Conservation (phyloP, 1,140 invertebrate species). For the Hermetia illucens region DNA sequence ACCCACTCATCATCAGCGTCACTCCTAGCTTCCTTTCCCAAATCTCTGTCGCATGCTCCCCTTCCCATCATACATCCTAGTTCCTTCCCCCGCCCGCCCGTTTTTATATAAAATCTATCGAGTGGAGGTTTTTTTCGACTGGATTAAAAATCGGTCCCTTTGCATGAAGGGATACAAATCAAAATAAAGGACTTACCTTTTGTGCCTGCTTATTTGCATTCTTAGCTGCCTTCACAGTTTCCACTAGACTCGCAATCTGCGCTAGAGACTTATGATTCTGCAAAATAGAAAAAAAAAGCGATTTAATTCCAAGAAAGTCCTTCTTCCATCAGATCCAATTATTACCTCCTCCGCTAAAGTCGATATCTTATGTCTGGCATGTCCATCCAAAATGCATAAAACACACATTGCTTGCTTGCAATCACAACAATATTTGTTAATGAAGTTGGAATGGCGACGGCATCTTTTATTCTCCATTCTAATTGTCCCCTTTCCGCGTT, state of each 20-base stretch:
- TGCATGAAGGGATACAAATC: too few species aligned
- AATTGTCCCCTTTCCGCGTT: background rate
- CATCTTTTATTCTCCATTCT: background rate
- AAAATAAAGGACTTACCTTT: slow-evolving; percentile 11
- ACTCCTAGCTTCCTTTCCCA: too few species aligned
- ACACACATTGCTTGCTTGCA: slow-evolving; percentile 6
- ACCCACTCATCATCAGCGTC: too few species aligned
- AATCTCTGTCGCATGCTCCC: too few species aligned
- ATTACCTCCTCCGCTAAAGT: slow-evolving; percentile 5
- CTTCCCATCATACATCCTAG: too few species aligned
- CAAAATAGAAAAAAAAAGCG: background rate
- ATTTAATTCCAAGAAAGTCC: background rate
- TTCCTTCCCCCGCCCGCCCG: too few species aligned
- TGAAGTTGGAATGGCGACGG: too few species aligned
- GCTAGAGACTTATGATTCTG: slow-evolving; percentile 7
- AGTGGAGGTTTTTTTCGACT: too few species aligned
- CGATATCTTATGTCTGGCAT: slow-evolving; percentile 1
- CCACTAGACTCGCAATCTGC: slow-evolving; percentile 6
- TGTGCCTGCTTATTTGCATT: slow-evolving; percentile 6
- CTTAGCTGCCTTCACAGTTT: slow-evolving; percentile 3
- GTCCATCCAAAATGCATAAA: slow-evolving; percentile 3
- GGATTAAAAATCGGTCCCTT: too few species aligned
- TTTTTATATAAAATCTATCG: too few species aligned
- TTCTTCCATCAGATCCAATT: background rate
- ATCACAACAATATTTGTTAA: slow-evolving; percentile 8